Evolutionary conservation across 2,888 invertebrate genomes (phyloP), one percentile per base, ranked within the genome.

Genomic region (Xestia xanthographa): DNA sequence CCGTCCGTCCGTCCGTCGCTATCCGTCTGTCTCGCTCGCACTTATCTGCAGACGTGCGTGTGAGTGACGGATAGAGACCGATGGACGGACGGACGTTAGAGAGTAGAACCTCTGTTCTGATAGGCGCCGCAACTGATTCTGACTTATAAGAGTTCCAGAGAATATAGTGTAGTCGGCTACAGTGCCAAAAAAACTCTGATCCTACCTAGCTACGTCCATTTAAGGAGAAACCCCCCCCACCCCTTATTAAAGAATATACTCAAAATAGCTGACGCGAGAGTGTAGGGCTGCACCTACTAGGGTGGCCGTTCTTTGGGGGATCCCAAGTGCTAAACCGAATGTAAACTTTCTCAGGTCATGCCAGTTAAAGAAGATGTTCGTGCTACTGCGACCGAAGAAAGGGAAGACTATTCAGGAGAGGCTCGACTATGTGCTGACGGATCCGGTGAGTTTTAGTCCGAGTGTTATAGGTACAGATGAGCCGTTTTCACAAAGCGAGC

Each of bases 351-450:
- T 29, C 66, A 66, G 26, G 12, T 66, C 87, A 26, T 87, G 87
- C 50, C 62, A 80, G 8, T 71, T 88, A 38, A 84, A 82, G 66
- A 87, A 85, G 68, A 72, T 89, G 4, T 90, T 77, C 70, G 71
- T 91, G 11, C 63, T 91, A 17, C 63, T 89, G 17, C 80, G 91
- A 1, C 53, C 84, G 0, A 91, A 89, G 79, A 90, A 87, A 71
- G 87, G 87, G 2, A 86, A 83, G 53, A 67, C 80, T 0, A 65
- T 84, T 2, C 66, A 85, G 45, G 83, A 91, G 0, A 86, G 91
- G 41, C 56, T 91, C 0, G 20, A 79, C 6, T 81, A 82, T 0
- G 75, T 90, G 14, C 56, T 89, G 1, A 53, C 62, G 22, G 90
- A 91, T 62, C 86, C 89, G 41, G 90, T 91, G 73, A 80, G 77